Conservation (phyloP, 2,797 vertebrate genomes). For the Lacerta viridis region DNA sequence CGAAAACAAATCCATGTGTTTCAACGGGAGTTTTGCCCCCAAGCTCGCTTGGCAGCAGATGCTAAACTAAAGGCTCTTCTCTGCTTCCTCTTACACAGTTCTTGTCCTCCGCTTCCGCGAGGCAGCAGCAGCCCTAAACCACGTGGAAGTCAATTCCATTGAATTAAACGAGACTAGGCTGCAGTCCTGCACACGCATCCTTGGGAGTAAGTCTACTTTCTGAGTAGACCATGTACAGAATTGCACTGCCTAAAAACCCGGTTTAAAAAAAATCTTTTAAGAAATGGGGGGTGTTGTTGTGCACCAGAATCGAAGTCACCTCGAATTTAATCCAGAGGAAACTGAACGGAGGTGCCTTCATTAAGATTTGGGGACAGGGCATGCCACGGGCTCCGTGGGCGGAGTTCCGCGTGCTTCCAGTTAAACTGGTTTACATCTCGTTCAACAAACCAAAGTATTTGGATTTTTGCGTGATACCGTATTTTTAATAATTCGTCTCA, state of each 20-base stretch:
- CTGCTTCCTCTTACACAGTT: background rate
- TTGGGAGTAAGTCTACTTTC: background rate
- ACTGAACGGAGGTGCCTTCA: background rate
- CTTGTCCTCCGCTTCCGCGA: background rate
- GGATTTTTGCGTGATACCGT: background rate
- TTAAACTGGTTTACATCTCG: background rate
- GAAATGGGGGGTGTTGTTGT: background rate
- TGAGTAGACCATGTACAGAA: background rate
- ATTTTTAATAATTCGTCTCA: background rate
- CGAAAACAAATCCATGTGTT: background rate
- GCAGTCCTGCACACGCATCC: too few species aligned
- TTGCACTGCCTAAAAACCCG: background rate
- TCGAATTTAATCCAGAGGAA: background rate
- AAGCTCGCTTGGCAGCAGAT: too few species aligned
- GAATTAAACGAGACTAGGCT: background rate
- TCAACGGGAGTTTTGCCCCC: background rate
- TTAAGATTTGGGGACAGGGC: background rate
- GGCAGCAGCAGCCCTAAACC: background rate
- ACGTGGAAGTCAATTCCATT: background rate
- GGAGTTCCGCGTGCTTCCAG: background rate
- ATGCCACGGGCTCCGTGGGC: background rate
- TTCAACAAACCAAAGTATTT: background rate
- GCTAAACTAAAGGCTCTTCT: background rate
- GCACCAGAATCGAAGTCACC: background rate
- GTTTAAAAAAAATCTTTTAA: too few species aligned